Evolutionary conservation across 2,888 invertebrate species (phyloP), one percentile per base, ranked within the genome.

Genomic region (Lasioglossum vierecki): DNA sequence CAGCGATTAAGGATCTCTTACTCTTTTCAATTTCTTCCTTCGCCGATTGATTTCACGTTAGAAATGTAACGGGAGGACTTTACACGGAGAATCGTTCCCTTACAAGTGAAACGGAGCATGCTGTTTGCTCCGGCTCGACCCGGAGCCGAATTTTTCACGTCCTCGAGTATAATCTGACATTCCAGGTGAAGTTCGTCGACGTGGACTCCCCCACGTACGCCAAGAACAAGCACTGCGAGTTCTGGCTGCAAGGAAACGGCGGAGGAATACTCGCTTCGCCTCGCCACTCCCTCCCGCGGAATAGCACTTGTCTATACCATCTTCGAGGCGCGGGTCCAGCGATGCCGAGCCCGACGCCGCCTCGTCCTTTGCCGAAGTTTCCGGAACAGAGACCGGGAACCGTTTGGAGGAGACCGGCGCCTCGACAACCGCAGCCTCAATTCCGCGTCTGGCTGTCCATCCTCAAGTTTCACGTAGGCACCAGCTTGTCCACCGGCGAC

Each of bases 221-320:
- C n/a, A 97, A 97, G 94, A 97, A 97, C 95, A 98, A 98, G 94
- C 96, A 97, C 84, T 98, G 98, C 93, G 98, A 98, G 94, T 98
- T 98, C 93, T 98, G 98, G 98, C 96, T 98, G 88, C 96, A 97
- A 85, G 98, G 98, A 8, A 97, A 97, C 0, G 97, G 97, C 2
- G 97, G 97, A 77, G 98, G 98, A n/a, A 95, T 98, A 8, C 93
- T 98, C 74, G 97, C 98, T 91, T 98, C 98, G 93, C 98, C 98
- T 0, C 96, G 97, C 90, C 98, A 98, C 95, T 97, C 98, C 5
- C 95, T 98, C 88, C 97, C 98, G 0, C 97, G 98, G 1, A 98
- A 98, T 94, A 98, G 98, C 41, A 98, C 98, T 13, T 98, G 98
- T 93, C 96, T 98, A 39, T 98, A 98, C 94, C 98, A 98, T 94